phyloP scores from a whole-genome alignment of 2,888 invertebrate genomes.

The Metallyticus violacea region DNA sequence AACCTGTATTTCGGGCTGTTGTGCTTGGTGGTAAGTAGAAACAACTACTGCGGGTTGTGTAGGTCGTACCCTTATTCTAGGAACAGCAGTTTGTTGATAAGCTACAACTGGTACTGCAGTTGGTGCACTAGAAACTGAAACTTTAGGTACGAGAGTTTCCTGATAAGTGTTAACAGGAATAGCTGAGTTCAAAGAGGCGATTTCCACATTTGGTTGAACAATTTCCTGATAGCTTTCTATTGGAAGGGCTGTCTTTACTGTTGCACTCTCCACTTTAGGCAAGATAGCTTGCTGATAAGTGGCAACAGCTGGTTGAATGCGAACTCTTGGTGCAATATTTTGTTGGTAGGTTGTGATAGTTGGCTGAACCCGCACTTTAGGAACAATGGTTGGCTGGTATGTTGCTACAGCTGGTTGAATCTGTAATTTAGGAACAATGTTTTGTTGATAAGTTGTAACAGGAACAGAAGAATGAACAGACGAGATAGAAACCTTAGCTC shows the following conservation, averaged over 20 bases:
- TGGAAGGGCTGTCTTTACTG: background rate
- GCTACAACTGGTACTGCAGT: background rate
- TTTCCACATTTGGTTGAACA: background rate
- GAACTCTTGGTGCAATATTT: background rate
- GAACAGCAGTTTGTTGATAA: background rate
- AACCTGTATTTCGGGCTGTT: background rate
- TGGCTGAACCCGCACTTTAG: background rate
- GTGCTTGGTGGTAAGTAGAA: background rate
- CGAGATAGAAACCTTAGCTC: background rate
- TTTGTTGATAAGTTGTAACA: background rate
- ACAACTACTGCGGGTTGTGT: background rate
- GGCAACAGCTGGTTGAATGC: background rate
- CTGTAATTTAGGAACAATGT: background rate
- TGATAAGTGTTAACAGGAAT: conserved; percentile 1
- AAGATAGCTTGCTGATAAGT: background rate
- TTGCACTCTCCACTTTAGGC: background rate
- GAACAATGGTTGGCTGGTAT: background rate
- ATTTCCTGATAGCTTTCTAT: background rate
- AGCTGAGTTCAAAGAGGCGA: background rate
- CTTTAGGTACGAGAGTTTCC: background rate
- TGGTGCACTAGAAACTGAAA: background rate
- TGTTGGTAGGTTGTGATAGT: background rate
- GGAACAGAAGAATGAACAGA: background rate
- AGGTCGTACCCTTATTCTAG: background rate
- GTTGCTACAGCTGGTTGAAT: background rate